A percentile compares a stretch with the other conserved stretches of the same genome.
Evolutionary conservation across 2,113 vertebrate genomes (phyloP).

Genomic region (Antigone vipio): DNA sequence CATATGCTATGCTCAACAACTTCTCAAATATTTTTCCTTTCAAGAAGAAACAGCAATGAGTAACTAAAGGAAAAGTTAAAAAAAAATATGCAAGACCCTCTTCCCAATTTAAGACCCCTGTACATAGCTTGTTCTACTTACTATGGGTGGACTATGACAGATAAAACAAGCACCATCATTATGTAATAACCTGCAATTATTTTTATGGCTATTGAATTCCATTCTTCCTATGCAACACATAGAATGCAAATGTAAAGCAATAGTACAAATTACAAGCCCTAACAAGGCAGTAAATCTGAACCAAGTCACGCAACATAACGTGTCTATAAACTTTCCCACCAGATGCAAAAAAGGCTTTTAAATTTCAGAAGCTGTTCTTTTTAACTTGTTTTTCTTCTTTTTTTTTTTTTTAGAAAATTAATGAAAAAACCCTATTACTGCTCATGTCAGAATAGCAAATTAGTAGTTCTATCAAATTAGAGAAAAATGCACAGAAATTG

Average conservation of each 20-base stretch:
- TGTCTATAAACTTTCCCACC: slow-evolving; percentile 47
- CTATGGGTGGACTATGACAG: slow-evolving; percentile 16
- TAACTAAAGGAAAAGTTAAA: not conserved
- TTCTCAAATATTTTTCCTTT: not conserved
- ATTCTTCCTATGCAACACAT: slow-evolving; percentile 88
- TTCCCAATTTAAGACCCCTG: not conserved
- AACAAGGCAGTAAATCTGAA: slow-evolving; percentile 82
- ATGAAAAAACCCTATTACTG: not conserved
- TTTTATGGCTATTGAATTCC: slow-evolving; percentile 93
- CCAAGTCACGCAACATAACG: slow-evolving; percentile 81
- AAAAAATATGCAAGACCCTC: not conserved
- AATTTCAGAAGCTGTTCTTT: slow-evolving; percentile 11
- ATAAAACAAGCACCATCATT: slow-evolving; percentile 76
- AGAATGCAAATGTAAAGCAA: slow-evolving; percentile 81
- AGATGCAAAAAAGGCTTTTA: slow-evolving; percentile 15
- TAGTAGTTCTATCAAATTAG: not conserved
- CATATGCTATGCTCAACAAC: not conserved
- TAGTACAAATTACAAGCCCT: slow-evolving; percentile 88
- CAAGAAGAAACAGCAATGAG: not conserved
- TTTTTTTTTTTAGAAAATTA: not conserved
- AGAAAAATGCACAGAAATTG: not conserved
- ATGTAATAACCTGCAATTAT: slow-evolving; percentile 90
- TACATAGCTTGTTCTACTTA: slow-evolving; percentile 15
- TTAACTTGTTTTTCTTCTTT: not conserved
- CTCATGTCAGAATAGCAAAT: not conserved